These are phyloP conservation scores for Halocynthia aurantium DNA, from an alignment of 23 tunicate species.

Conservation along the genomic window DNA sequence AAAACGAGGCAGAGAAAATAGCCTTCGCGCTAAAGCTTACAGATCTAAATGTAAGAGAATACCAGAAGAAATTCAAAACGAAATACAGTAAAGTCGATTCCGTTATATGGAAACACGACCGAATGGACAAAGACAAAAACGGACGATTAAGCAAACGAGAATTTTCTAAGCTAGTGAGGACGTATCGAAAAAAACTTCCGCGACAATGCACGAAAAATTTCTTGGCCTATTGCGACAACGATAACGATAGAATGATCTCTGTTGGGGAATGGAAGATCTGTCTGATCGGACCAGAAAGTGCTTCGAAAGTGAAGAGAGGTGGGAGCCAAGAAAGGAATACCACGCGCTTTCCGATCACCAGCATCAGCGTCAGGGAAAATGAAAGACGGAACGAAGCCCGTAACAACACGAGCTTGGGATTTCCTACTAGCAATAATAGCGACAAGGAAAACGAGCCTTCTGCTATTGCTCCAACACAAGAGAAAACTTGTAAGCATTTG, in stretches of 20 bases:
- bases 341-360: no score
- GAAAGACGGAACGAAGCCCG: no score
- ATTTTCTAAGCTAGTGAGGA: conserved; percentile 1
- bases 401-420: no score
- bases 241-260: conserved; percentile 5
- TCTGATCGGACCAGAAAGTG: background rate
- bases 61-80: background rate
- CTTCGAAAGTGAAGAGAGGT: no score
- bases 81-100: background rate
- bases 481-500: background rate
- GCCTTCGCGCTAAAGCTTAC: conserved; percentile 12
- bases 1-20: conserved; percentile 9
- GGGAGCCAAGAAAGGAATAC: no score
- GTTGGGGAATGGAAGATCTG: conserved; percentile 6
- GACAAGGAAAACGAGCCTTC: no score
- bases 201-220: conserved; percentile 13
- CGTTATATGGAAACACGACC: conserved; percentile 2
- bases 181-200: conserved; percentile 14
- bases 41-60: background rate
- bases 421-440: no score
- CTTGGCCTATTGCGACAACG: conserved; percentile 11
- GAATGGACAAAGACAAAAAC: conserved; percentile 11
- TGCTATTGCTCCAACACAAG: no score
- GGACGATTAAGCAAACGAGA: conserved; percentile 1
- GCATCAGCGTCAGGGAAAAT: no score